Base-by-base conservation (phyloP, 2,888 invertebrate genomes). In the Dendrolimus pini region DNA sequence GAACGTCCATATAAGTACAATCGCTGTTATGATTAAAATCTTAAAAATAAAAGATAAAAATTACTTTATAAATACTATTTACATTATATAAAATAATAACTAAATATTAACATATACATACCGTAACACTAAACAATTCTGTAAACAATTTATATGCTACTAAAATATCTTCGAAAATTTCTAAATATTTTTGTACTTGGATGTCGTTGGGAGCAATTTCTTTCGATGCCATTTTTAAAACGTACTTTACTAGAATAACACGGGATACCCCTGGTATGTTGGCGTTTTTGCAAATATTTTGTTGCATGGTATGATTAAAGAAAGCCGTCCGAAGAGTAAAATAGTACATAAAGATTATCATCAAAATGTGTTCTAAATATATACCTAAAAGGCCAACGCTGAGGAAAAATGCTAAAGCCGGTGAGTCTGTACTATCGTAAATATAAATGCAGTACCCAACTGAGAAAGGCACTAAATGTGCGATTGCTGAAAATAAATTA, bases 1-100 rank as follows among this genome's bases (percentile, higher is more conserved):
- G 41, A 74, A 69, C 14, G 66, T 66, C 76, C 76, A 77, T 30
- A 70, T 52, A 53, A 72, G 66, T n/a, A 65, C 54, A 2, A 67
- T 69, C 0, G 66, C 55, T 8, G 68, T 61, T 52, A 73, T 55
- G 42, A 65, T 72, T 7, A 78, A 61, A 2, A 77, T 62, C 79
- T 79, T 62, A 62, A 73, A 69, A 13, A 57, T 2, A 30, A 52
- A 52, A 41, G 7, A 58, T 10, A 41, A 41, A 10, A 12, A 52
- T 10, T 41, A 12, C 14, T 18, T 14, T 8, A 14, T 9, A 6
- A 55, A 41, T 41, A 55, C 1, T 13, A 30, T n/a, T 41, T 10
- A 55, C 7, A 55, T 13, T 12, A 13, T 13, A 55, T 41, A n/a
- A 13, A 7, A 47, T 47, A 47, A 9, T 47, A 12, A 10, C 1